phyloP scores from a whole-genome alignment of 2,113 vertebrate genomes.

The Ictalurus punctatus region DNA sequence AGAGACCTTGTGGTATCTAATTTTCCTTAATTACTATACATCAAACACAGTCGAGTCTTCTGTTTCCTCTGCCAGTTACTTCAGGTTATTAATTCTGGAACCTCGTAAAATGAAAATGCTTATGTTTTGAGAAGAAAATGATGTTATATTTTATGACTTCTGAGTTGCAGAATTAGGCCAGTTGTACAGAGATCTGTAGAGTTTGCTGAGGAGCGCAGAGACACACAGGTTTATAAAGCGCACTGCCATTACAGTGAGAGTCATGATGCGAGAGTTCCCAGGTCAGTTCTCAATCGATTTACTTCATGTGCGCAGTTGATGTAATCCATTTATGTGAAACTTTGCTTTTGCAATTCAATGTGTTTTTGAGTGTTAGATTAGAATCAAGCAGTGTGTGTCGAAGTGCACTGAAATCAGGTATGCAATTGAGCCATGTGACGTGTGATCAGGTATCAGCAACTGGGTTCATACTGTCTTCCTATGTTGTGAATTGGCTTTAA shows the following conservation, averaged over 20 bases:
- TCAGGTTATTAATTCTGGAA: not conserved
- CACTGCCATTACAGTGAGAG: constrained; percentile 62
- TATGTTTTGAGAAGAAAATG: not conserved
- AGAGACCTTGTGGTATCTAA: not conserved
- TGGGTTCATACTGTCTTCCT: constrained; percentile 9
- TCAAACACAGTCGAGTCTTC: not conserved
- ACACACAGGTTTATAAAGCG: constrained; percentile 66
- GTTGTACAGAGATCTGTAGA: constrained; percentile 27
- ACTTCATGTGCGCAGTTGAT: constrained; percentile 69
- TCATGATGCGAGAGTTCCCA: constrained; percentile 55
- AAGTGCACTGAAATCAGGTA: constrained; percentile 68
- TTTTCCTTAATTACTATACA: constrained; percentile 6
- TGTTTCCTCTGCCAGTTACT: not conserved
- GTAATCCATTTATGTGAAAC: constrained; percentile 73
- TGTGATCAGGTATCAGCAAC: constrained; percentile 49
- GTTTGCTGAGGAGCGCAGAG: constrained; percentile 48
- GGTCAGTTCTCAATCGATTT: constrained; percentile 74
- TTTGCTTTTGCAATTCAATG: constrained; percentile 64
- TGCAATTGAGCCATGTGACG: constrained; percentile 67
- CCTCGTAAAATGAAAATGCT: not conserved
- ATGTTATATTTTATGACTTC: constrained; percentile 4
- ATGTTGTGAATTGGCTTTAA: constrained; percentile 32
- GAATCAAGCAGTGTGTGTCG: constrained; percentile 65
- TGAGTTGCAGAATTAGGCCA: not conserved
- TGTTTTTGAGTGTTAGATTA: constrained; percentile 63